phyloP scores from a whole-genome alignment of 1,140 invertebrate species.

The Diplogasteroides magnus region DNA sequence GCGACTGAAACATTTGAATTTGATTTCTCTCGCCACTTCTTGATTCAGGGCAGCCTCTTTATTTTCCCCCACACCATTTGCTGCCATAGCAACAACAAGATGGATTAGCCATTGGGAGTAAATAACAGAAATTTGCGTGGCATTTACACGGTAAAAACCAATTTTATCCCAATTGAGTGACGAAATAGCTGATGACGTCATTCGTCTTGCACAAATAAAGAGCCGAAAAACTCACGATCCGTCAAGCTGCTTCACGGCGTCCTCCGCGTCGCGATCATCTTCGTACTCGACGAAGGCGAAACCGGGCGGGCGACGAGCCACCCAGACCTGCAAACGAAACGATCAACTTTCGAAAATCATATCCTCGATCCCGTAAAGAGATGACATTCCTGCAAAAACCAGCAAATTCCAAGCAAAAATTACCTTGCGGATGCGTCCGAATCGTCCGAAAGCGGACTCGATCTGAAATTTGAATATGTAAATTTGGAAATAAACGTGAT shows the following conservation, averaged over 20 bases:
- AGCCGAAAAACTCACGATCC: conserved; percentile 60
- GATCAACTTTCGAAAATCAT: no score
- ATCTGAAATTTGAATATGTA: conserved; percentile 66
- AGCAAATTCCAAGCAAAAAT: no score
- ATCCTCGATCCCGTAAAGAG: no score
- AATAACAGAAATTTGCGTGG: no score
- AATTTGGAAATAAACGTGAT: not conserved
- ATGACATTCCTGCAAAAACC: no score
- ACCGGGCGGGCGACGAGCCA: conserved; percentile 83
- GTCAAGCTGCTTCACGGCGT: conserved; percentile 85
- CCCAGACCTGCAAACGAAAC: no score
- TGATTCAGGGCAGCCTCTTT: no score
- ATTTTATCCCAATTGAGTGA: no score
- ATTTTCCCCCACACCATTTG: no score
- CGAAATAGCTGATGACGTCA: not conserved
- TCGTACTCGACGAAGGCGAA: conserved; percentile 96
- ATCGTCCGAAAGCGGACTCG: conserved; percentile 87
- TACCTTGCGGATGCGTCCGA: conserved; percentile 83
- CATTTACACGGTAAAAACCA: no score
- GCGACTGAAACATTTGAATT: conserved; percentile 37
- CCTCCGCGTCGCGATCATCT: conserved; percentile 84
- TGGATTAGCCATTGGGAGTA: no score
- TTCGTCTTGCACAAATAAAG: not conserved
- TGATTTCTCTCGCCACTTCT: not conserved
- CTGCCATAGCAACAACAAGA: no score